phyloP scores from a whole-genome alignment of 2,113 vertebrate genomes.

The Phaethornis superciliosus region DNA sequence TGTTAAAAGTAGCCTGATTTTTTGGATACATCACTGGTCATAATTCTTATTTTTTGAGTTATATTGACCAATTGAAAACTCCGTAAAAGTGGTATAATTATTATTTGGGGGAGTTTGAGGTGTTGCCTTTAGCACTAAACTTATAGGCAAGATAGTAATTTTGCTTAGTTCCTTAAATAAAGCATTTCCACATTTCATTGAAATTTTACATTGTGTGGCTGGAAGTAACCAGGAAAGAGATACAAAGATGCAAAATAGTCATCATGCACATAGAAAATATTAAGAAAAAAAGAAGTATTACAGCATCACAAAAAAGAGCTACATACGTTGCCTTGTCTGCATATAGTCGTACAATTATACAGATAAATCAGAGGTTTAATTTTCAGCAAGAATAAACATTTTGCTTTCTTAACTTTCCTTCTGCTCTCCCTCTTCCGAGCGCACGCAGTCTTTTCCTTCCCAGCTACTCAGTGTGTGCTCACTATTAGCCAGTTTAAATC shows the following conservation, averaged over 20 bases:
- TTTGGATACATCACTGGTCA: neutral
- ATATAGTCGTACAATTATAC: neutral
- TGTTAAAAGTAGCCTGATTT: neutral
- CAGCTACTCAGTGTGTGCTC: slow-evolving; percentile 44
- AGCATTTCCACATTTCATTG: neutral
- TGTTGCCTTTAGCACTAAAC: neutral
- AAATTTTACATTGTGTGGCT: neutral
- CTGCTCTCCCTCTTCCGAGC: neutral
- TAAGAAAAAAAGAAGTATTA: neutral
- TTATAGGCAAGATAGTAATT: neutral
- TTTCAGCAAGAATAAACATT: neutral
- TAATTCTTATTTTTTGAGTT: neutral
- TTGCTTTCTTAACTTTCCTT: slow-evolving; percentile 20
- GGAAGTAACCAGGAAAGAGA: neutral
- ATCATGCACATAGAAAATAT: neutral
- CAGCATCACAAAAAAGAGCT: neutral
- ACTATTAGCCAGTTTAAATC: slow-evolving; percentile 32
- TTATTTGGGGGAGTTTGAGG: neutral
- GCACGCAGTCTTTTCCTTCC: neutral
- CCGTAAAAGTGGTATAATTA: neutral
- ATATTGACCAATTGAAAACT: neutral
- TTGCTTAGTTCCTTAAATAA: neutral
- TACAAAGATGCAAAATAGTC: neutral
- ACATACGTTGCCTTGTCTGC: neutral
- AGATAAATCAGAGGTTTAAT: neutral